Percentiles rank a stretch among this genome's conserved stretches.
Conservation (phyloP, 2,113 vertebrate genomes). For the Ariopsis seemanni region DNA sequence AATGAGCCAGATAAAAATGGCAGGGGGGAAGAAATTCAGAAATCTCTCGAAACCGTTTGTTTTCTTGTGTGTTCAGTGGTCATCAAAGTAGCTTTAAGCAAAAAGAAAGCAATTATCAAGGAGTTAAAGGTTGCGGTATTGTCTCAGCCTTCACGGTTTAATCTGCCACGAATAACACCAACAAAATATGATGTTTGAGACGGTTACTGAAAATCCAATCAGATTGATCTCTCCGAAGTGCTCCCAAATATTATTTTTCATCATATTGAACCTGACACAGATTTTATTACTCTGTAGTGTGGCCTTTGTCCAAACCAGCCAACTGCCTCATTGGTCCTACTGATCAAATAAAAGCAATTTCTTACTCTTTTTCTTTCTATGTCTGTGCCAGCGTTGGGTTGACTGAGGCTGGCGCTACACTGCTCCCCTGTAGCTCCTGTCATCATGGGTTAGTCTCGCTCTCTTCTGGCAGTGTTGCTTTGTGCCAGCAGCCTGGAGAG, state of each 20-base stretch:
- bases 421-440: constrained; percentile 25
- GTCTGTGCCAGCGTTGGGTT: not conserved
- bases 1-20: not conserved
- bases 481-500: constrained; percentile 35
- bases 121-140: no score
- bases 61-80: no score
- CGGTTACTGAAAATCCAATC: not conserved
- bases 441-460: constrained; percentile 31
- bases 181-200: not conserved
- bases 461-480: not conserved
- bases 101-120: no score
- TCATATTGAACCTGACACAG: not conserved
- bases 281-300: not conserved
- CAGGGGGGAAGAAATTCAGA: not conserved
- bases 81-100: not conserved
- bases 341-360: constrained; percentile 3
- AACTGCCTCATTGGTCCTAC: not conserved
- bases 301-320: not conserved
- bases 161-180: not conserved
- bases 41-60: no score
- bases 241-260: not conserved
- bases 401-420: constrained; percentile 9
- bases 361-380: not conserved
- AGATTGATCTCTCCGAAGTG: not conserved
- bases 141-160: no score